These are phyloP conservation scores for Epinephelus awoara DNA, from an alignment of 2,797 vertebrate species.

Conservation along the genomic window DNA sequence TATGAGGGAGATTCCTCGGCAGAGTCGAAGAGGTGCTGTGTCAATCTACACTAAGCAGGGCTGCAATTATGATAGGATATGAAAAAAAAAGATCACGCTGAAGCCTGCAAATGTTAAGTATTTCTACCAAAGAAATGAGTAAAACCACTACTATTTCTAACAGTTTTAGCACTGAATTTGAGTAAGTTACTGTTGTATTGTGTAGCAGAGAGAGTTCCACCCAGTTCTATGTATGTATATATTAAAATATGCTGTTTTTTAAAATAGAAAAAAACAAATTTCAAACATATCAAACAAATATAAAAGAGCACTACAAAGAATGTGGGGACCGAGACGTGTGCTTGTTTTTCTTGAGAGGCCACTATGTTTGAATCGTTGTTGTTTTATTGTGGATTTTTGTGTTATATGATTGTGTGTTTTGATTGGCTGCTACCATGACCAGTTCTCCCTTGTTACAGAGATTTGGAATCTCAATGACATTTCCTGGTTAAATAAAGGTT, in stretches of 20 bases:
- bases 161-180: not conserved
- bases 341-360: no score
- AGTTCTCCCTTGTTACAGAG: no score
- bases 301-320: no score
- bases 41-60: not conserved
- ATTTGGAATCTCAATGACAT: no score
- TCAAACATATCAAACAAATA: no score
- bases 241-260: not conserved
- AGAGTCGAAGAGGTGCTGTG: not conserved
- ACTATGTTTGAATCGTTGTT: no score
- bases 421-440: no score
- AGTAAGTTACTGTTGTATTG: not conserved
- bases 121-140: not conserved
- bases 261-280: not conserved
- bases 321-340: no score
- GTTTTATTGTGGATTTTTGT: no score
- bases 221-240: not conserved
- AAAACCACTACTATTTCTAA: not conserved
- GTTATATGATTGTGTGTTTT: no score
- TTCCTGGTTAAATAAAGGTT: no score
- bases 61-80: not conserved
- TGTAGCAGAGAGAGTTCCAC: not conserved
- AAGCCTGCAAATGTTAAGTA: not conserved
- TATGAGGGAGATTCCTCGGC: slow-evolving; percentile 46
- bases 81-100: not conserved